These are phyloP conservation scores for Matsumurasca onukii DNA, from an alignment of 1,140 invertebrate genomes.

Conservation along the genomic window DNA sequence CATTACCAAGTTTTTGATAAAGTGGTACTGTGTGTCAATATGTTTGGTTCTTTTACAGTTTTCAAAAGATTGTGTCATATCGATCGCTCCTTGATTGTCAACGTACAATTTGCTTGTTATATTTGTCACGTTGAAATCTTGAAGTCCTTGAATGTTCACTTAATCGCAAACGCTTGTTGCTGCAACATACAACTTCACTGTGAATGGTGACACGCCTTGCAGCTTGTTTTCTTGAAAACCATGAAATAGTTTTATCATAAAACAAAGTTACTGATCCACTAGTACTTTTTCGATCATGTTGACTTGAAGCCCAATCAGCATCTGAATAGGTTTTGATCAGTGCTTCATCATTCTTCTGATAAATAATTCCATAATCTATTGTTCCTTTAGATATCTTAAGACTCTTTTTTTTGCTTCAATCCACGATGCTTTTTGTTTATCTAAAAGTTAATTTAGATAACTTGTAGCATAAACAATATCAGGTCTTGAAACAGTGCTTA, in stretches of 20 bases:
- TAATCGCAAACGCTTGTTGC: neutral
- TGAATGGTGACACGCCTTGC: neutral
- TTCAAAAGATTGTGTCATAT: neutral
- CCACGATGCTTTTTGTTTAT: conserved; percentile 1
- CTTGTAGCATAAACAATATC: neutral
- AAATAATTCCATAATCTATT: too few relatives aligned
- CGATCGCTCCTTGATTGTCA: neutral
- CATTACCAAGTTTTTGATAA: neutral
- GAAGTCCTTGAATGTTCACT: neutral
- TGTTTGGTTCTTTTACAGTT: neutral
- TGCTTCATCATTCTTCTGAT: too few relatives aligned
- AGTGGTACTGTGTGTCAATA: neutral
- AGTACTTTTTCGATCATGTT: neutral
- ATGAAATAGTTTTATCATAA: neutral
- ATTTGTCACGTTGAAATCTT: too few relatives aligned
- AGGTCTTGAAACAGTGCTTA: neutral
- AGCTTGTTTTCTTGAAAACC: neutral
- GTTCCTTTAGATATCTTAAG: too few relatives aligned
- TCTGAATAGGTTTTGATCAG: neutral
- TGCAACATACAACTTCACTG: neutral
- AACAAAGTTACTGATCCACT: neutral
- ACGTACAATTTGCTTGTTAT: neutral
- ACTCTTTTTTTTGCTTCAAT: too few relatives aligned
- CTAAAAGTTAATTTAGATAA: neutral
- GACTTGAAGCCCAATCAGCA: neutral